Conservation (phyloP, 2,888 invertebrate genomes). For the Yponomeuta cagnagella region DNA sequence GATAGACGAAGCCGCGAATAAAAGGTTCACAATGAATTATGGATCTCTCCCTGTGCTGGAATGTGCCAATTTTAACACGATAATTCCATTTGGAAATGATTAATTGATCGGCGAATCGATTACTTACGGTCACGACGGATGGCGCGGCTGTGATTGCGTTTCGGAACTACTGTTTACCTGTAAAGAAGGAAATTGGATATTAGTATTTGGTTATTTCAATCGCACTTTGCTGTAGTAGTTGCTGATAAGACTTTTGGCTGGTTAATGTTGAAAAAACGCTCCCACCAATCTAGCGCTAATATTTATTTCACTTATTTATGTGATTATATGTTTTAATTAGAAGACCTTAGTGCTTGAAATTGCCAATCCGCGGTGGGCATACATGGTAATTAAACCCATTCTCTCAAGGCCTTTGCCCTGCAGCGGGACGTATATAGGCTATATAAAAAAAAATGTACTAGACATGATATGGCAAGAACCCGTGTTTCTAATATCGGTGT, state of each 20-base stretch:
- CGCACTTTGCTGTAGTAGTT: not conserved
- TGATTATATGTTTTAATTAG: no score
- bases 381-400: no score
- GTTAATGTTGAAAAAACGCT: not conserved
- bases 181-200: not conserved
- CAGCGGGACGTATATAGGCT: no score
- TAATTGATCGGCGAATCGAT: slow-evolving; percentile 25
- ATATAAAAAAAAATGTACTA: no score
- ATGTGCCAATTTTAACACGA: slow-evolving; percentile 35
- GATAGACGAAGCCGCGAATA: slow-evolving; percentile 70
- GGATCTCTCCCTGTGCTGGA: slow-evolving; percentile 50
- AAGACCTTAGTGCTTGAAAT: no score
- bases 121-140: slow-evolving; percentile 14
- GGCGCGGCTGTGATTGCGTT: not conserved
- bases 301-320: not conserved
- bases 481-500: no score
- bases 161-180: not conserved
- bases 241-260: not conserved
- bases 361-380: no score
- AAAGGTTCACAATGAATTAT: slow-evolving; percentile 57
- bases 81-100: slow-evolving; percentile 38
- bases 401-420: no score
- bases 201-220: not conserved
- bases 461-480: no score
- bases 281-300: no score